Conservation (phyloP, 2,113 vertebrate genomes). For the Trinectes maculatus region DNA sequence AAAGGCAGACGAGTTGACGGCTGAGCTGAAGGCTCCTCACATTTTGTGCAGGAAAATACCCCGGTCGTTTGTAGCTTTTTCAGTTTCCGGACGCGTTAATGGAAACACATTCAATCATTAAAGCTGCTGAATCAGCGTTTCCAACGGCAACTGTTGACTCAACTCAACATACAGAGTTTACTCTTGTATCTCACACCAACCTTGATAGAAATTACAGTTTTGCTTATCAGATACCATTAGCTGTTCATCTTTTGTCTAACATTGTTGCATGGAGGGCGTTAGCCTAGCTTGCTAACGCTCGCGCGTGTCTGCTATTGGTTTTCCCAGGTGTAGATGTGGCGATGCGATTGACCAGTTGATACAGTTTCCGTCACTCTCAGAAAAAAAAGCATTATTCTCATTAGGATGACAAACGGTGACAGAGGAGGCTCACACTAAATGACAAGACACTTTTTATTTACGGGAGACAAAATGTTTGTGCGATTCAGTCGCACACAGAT, state of each 20-base stretch:
- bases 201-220: background rate
- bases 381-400: background rate
- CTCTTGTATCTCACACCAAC: too few relatives aligned
- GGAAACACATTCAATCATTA: background rate
- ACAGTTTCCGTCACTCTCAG: background rate
- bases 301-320: background rate
- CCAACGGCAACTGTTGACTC: background rate
- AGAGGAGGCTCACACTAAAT: background rate
- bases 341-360: background rate
- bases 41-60: background rate
- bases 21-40: background rate
- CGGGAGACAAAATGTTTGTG: slow-evolving; percentile 13
- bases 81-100: background rate
- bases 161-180: too few relatives aligned
- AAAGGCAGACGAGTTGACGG: background rate
- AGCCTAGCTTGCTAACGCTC: background rate
- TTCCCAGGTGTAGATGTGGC: background rate
- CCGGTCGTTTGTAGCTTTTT: background rate
- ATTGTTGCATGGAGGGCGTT: background rate
- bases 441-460: slow-evolving; percentile 4
- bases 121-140: background rate
- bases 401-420: slow-evolving; percentile 2
- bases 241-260: too few relatives aligned
- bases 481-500: background rate
- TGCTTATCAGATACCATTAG: too few relatives aligned